phyloP scores from a whole-genome alignment of 2,888 invertebrate genomes.

The Lingula anatina region DNA sequence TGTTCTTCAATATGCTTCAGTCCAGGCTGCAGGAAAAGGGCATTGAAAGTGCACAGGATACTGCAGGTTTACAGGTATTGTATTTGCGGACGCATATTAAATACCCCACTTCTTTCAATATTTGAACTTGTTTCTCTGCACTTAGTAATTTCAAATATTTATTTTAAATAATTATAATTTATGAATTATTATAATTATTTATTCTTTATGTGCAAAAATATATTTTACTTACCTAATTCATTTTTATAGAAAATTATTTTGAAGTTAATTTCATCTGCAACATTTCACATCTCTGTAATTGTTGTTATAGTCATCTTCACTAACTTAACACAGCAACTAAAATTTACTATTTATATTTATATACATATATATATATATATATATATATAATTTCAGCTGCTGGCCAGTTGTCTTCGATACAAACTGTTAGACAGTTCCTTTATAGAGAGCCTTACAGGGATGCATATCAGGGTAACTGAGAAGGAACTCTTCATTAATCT shows the following conservation, averaged over 20 bases:
- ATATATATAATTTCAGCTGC: conserved; percentile 20
- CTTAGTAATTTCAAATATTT: too few relatives aligned
- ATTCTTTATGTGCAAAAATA: too few relatives aligned
- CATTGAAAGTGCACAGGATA: conserved; percentile 32
- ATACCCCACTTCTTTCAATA: not conserved
- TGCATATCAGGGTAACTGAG: conserved; percentile 18
- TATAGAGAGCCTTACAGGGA: conserved; percentile 23
- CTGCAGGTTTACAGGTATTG: conserved; percentile 41
- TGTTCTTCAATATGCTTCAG: conserved; percentile 33
- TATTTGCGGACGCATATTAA: not conserved
- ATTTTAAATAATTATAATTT: too few relatives aligned
- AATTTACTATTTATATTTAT: too few relatives aligned
- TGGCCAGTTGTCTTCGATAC: conserved; percentile 26
- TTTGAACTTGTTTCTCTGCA: too few relatives aligned
- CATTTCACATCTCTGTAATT: not conserved
- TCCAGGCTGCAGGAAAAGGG: conserved; percentile 23
- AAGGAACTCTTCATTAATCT: conserved; percentile 26
- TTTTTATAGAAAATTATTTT: too few relatives aligned
- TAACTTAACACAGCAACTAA: too few relatives aligned
- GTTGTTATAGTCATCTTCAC: not conserved
- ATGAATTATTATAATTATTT: too few relatives aligned
- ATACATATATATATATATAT: not conserved
- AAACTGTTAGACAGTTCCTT: conserved; percentile 19
- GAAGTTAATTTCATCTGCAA: not conserved
- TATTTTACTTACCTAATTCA: too few relatives aligned